Evolutionary conservation across 2,888 invertebrate genomes (phyloP), one percentile per base, ranked within the genome.

Genomic region (Catocala nupta): DNA sequence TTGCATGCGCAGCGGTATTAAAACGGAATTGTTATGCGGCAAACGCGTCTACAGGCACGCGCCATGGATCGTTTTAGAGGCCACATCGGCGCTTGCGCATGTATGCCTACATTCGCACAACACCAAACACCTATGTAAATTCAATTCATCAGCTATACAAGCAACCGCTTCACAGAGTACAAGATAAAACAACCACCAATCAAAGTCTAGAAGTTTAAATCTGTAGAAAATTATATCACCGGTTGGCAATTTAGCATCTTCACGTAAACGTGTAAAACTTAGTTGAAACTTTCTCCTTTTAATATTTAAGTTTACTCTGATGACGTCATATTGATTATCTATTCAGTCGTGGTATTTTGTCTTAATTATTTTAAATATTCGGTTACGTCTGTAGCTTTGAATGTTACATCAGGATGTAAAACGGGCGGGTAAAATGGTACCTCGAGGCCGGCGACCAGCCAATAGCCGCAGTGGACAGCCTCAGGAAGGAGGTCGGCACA

Each of bases 1-100:
- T 81, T 76, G 81, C 78, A 81, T 71, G 73, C 64, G 63, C 77
- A 61, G 73, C 71, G 60, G 73, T 77, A 74, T 76, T 73, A 74
- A 75, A 79, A 81, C 73, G 71, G 74, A 75, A 89, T 89, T 90
- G 87, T 87, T 87, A 89, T 89, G 89, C 89, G 83, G 77, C 80
- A 75, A 84, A 82, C 82, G 83, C 83, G 81, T 70, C 80, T 71
- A 70, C 67, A 82, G 86, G 90, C 90, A 90, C 90, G 89, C 88
- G 90, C 86, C 87, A 81, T 77, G 77, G 78, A 72, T 76, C 76
- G 80, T 67, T 82, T 75, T 79, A 80, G 81, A 82, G 82, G 82
- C 81, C 83, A 76, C 77, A 70, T 70, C 74, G 73, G 57, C 73
- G 67, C 67, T 68, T 67, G 78, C 80, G 81, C 80, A 75, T 77